Evolutionary conservation across 2,113 vertebrate species (phyloP), one percentile per base, ranked within the genome.

Genomic region (Solea solea): DNA sequence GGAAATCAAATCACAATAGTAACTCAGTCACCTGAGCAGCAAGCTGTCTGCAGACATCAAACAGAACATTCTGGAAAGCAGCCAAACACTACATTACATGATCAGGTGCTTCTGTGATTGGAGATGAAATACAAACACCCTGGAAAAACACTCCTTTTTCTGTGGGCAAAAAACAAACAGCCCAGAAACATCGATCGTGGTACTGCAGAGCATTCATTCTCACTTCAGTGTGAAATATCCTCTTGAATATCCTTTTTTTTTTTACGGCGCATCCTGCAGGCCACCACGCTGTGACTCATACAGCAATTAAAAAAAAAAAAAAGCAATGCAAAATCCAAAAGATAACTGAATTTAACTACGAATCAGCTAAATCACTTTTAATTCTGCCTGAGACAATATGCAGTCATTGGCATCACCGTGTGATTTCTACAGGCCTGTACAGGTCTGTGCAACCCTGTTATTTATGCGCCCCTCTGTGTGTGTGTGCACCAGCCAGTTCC

Each of bases 271-370:
- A 34, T 34, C 34, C 71, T 16, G 67, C 61, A 9, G 12, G n/a
- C 25, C 28, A n/a, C 56, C 8, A 70, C 52, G 8, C 44, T 69
- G 51, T 10, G 55, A 56, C 57, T 56, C 49, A n/a, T 16, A 62
- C 27, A 25, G 25, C 34, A 5, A 72, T 41, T 54, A 65, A 49
- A 11, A 82, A 39, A 62, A 15, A 65, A 49, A 11, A 82, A 27
- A 62, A 15, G 50, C 40, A 11, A 69, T 72, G n/a, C n/a, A n/a
- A n/a, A n/a, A n/a, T 69, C 57, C 48, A 4, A 13, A 42, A 39
- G 60, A 73, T 64, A 69, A 73, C 58, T 16, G 55, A 34, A 49
- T 55, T 49, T 64, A 48, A 61, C 57, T 65, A 39, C 21, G 28
- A 60, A 64, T 25, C 44, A 70, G 3, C 55, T 51, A 11, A 53